These are phyloP conservation scores for Gallinago media DNA, from an alignment of 2,113 vertebrate genomes.

Conservation along the genomic window DNA sequence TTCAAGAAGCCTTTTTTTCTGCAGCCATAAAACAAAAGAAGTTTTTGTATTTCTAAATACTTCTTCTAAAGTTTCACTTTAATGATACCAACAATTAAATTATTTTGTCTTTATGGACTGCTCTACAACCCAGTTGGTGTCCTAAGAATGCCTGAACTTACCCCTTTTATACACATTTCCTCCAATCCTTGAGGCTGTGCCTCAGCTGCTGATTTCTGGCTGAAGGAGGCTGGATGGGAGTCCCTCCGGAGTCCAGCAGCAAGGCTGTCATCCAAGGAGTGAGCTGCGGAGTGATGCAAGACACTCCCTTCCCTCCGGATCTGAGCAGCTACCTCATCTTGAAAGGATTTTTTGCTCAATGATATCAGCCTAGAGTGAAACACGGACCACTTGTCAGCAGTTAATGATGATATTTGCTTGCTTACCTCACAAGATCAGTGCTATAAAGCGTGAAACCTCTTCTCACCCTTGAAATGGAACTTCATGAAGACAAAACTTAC, in stretches of 20 bases:
- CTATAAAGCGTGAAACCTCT: constrained; percentile 45
- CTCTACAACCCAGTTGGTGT: background rate
- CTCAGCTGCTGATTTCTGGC: constrained; percentile 43
- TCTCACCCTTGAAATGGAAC: constrained; percentile 46
- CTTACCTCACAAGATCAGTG: constrained; percentile 66
- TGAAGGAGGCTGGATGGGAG: constrained; percentile 31
- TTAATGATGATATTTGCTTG: constrained; percentile 66
- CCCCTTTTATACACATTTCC: background rate
- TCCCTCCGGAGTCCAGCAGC: background rate
- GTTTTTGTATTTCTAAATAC: background rate
- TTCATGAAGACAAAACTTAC: background rate
- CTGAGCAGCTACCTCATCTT: constrained; percentile 72
- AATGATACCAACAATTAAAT: background rate
- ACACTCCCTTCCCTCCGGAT: constrained; percentile 63
- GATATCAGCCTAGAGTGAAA: constrained; percentile 60
- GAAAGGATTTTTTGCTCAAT: constrained; percentile 74
- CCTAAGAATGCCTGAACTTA: background rate
- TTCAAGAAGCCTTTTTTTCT: background rate
- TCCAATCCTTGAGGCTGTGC: background rate
- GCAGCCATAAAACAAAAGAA: background rate
- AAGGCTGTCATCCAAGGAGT: constrained; percentile 55
- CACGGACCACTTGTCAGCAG: constrained; percentile 69
- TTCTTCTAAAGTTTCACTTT: background rate
- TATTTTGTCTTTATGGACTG: background rate
- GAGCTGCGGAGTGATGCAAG: constrained; percentile 51